These are phyloP conservation scores for Pristis pectinata DNA, from an alignment of 2,797 vertebrate species.

Conservation along the genomic window DNA sequence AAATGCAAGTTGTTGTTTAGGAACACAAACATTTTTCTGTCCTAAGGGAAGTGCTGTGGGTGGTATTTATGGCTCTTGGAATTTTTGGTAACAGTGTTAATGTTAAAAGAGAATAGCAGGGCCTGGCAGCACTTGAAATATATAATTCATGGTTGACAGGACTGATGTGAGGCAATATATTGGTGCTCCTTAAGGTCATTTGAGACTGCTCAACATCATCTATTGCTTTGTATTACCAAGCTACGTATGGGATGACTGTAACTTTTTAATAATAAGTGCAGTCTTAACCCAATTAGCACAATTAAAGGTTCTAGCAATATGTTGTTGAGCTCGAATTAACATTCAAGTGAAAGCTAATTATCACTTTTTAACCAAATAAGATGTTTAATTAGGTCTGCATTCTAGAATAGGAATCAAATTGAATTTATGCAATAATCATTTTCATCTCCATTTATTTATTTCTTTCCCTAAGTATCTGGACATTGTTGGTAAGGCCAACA, in stretches of 20 bases:
- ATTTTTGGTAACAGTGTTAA: background rate
- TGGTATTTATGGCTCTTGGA: background rate
- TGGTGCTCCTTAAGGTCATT: background rate
- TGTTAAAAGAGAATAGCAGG: background rate
- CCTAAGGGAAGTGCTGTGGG: background rate
- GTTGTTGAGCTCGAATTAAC: conserved; percentile 44
- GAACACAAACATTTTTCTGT: background rate
- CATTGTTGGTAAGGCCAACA: too few species aligned
- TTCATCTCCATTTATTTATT: too few species aligned
- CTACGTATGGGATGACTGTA: background rate
- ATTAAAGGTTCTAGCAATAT: conserved; percentile 42
- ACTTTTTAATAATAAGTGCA: conserved; percentile 36
- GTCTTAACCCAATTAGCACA: conserved; percentile 41
- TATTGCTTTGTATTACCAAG: background rate
- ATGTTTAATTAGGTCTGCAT: background rate
- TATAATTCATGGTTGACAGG: background rate
- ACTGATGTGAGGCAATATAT: background rate
- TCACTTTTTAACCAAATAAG: conserved; percentile 43
- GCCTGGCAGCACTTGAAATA: background rate
- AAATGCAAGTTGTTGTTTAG: background rate
- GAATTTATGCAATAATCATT: background rate
- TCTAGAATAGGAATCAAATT: background rate
- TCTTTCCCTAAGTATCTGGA: too few species aligned
- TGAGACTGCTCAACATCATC: background rate
- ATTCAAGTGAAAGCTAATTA: conserved; percentile 47